phyloP scores from a whole-genome alignment of 2,888 invertebrate species.

The Abrostola triplasia region DNA sequence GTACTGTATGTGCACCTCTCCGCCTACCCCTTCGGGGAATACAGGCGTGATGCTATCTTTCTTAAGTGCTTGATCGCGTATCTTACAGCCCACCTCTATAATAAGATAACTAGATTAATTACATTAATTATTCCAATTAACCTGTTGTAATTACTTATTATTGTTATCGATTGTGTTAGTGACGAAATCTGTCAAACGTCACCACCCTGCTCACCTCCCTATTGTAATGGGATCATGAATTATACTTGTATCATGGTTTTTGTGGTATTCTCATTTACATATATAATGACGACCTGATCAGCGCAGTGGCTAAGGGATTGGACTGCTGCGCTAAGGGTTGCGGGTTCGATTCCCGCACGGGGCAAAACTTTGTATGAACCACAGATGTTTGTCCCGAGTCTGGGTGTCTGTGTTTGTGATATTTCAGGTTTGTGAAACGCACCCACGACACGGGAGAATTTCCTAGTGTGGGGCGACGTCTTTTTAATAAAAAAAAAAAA shows the following conservation, averaged over 20 bases:
- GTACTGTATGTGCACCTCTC: too few species aligned
- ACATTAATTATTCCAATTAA: conserved; percentile 15
- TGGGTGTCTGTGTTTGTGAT: too few species aligned
- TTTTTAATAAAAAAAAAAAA: too few species aligned
- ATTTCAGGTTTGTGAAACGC: too few species aligned
- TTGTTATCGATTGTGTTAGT: conserved; percentile 8
- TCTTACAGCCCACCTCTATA: background rate
- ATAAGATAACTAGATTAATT: conserved; percentile 11
- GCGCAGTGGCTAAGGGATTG: too few species aligned
- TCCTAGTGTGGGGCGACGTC: too few species aligned
- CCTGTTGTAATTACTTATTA: conserved; percentile 9
- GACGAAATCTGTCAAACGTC: conserved; percentile 8
- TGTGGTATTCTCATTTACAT: background rate
- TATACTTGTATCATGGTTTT: background rate
- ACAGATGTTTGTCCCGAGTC: too few species aligned
- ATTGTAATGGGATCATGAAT: background rate
- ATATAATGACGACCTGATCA: too few species aligned
- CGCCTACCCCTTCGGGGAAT: background rate
- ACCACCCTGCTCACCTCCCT: background rate
- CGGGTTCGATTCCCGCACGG: too few species aligned
- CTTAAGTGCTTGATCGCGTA: background rate
- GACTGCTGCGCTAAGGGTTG: too few species aligned
- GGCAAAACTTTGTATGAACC: too few species aligned
- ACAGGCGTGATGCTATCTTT: background rate
- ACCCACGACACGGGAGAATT: too few species aligned